Evolutionary conservation across 2,888 invertebrate genomes (phyloP), one percentile per base, ranked within the genome.

Genomic region (Mongoloraphidia duomilia): DNA sequence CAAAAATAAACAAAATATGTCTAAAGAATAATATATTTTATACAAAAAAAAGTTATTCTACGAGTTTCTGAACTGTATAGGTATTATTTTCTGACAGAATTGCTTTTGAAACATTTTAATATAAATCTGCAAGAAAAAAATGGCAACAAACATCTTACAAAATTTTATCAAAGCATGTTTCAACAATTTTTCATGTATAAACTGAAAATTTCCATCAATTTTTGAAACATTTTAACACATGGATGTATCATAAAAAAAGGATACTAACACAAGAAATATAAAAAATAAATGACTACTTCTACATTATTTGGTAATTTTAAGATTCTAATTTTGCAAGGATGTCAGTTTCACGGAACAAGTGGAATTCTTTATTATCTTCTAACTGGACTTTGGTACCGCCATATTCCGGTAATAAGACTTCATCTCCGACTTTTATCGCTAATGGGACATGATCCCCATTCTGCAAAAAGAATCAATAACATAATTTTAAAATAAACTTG

Each of bases 301-400:
- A 26, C 26, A 26, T 26, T 26, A 26, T 26, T 26, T 26, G 26
- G 26, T 26, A 26, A 26, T 26, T 56, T 62, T 68, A 66, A 41
- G 59, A 56, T 57, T 86, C 82, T 59, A 92, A 75, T 71, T 95
- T 96, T 50, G 95, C 98, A 61, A 98, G 75, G 63, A 98, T 93
- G 65, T 98, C 98, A 47, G 86, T 74, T 72, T 98, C 98, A 65
- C 92, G 78, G 79, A 92, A 97, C 56, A 99, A 75, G 60, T 90
- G 89, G 65, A 86, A 90, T 67, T 97, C 97, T 63, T 86, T 84
- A 60, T 91, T 86, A 53, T 93, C 90, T 52, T 86, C 88, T 49
- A 97, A 66, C 58, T 83, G 79, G 43, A 98, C 87, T 75, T 96
- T 97, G 55, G 94, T 96, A 58, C 98, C 98, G 52, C 98, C 98